A percentile compares a stretch with the other conserved stretches of the same genome.
Conservation (phyloP, 2,113 vertebrate genomes). For the Promerops cafer region DNA sequence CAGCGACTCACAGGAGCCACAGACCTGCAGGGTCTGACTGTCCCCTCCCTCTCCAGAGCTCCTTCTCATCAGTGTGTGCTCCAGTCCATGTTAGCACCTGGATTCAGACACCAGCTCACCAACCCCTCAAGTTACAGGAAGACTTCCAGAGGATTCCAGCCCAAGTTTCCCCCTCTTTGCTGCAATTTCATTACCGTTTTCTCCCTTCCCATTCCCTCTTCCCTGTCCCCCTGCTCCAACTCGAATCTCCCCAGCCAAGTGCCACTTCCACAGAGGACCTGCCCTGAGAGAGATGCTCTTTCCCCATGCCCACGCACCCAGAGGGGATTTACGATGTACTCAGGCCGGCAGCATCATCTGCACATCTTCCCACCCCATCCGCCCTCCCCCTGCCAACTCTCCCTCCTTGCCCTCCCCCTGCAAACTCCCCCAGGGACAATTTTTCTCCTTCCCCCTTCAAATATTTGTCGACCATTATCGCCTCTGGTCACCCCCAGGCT, state of each 20-base stretch:
- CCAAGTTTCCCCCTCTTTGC: background rate
- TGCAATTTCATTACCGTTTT: fast-evolving
- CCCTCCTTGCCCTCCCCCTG: background rate
- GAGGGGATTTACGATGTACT: background rate
- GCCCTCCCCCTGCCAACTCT: background rate
- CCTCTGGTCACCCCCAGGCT: conserved; percentile 4
- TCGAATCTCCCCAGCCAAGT: background rate
- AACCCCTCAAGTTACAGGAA: background rate
- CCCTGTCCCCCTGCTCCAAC: background rate
- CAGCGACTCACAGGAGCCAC: background rate
- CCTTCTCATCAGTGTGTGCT: background rate
- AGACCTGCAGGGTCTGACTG: background rate
- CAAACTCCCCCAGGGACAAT: background rate
- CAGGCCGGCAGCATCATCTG: background rate
- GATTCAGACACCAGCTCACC: background rate
- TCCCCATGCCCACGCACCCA: background rate
- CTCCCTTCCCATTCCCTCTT: background rate
- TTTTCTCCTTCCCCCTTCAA: conserved; percentile 27
- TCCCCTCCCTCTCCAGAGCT: background rate
- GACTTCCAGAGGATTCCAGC: background rate
- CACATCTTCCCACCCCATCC: background rate
- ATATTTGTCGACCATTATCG: conserved; percentile 27
- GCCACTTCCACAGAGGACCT: background rate
- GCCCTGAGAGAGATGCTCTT: background rate
- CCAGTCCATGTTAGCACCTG: background rate